Evolutionary conservation across 2,113 vertebrate genomes (phyloP), one percentile per base, ranked within the genome.

Genomic region (Apodemus speciosus): DNA sequence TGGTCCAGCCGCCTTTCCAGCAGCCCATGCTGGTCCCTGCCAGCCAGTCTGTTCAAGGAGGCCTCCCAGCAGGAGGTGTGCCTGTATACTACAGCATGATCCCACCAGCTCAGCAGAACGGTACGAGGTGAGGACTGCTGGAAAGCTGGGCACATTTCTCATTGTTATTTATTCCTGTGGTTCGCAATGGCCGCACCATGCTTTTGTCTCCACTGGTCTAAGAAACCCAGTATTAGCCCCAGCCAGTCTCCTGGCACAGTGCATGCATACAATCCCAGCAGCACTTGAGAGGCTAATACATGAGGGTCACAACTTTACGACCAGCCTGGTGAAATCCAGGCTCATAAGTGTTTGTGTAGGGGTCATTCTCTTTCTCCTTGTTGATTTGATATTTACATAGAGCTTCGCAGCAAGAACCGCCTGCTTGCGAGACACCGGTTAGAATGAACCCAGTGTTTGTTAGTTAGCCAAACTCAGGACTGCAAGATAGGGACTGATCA

Each of bases 31-130:
- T 99, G 95, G 99, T 99, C 18, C 98, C 99, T 35, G 99, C 98
- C 95, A 99, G 99, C 97, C 99, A 99, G 95, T 99, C 99, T 88
- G 99, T 99, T 43, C 99, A 99, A 97, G 99, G 99, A 30, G 98
- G 98, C 30, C 98, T 99, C 89, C 98, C 98, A 79, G 94, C 98
- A 15, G 98, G 98, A 15, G 98, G 98, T 11, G 98, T 99, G 85
- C 99, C 99, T 16, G 99, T 99, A 86, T 99, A 99, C 97, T 99
- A 99, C 98, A 99, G 99, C 76, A 98, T 99, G 97, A 99, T 99
- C 97, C 99, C 99, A 49, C 98, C 99, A 11, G 98, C 99, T 97
- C 99, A 99, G 96, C 99, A 99, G 98, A 99, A 99, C 0, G 99
- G 99, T 98, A 99, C 99, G 97, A 99, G 99, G 99, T 99, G 90